phyloP scores from a whole-genome alignment of 1,140 invertebrate species.

The Thereuonema tuberculata region DNA sequence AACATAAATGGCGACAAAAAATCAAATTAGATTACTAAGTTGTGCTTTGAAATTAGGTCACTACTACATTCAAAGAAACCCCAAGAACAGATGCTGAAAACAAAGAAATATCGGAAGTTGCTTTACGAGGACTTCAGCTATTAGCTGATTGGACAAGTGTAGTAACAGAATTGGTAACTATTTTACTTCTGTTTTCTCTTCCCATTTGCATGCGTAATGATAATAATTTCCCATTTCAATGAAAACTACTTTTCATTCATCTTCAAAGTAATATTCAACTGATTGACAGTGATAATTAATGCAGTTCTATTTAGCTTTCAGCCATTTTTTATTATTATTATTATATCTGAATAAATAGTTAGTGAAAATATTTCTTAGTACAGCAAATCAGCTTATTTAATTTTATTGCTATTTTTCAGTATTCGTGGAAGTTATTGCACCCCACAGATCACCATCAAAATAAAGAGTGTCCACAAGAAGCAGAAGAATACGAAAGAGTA shows the following conservation, averaged over 20 bases:
- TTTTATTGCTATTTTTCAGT: conserved; percentile 31
- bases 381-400: conserved; percentile 1
- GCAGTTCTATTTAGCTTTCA: too few relatives aligned
- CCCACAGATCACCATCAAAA: conserved; percentile 96
- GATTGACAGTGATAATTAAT: too few relatives aligned
- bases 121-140: conserved; percentile 78
- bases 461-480: conserved; percentile 84
- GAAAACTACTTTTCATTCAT: neutral
- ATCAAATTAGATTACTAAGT: too few relatives aligned
- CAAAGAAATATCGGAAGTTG: conserved; percentile 78
- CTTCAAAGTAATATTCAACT: too few relatives aligned
- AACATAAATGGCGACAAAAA: too few relatives aligned
- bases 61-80: conserved; percentile 84
- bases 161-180: conserved; percentile 68
- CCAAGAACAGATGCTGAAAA: conserved; percentile 80
- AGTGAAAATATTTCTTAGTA: neutral
- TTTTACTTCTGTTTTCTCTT: neutral
- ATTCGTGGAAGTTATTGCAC: conserved; percentile 96
- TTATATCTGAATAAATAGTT: neutral
- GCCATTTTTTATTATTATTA: too few relatives aligned
- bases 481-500: conserved; percentile 97
- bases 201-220: conserved; percentile 11
- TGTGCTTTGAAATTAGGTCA: too few relatives aligned
- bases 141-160: conserved; percentile 94
- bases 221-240: neutral